Evolutionary conservation across 1,140 invertebrate genomes (phyloP), one percentile per base, ranked within the genome.

Genomic region (Platorchestia sp.): DNA sequence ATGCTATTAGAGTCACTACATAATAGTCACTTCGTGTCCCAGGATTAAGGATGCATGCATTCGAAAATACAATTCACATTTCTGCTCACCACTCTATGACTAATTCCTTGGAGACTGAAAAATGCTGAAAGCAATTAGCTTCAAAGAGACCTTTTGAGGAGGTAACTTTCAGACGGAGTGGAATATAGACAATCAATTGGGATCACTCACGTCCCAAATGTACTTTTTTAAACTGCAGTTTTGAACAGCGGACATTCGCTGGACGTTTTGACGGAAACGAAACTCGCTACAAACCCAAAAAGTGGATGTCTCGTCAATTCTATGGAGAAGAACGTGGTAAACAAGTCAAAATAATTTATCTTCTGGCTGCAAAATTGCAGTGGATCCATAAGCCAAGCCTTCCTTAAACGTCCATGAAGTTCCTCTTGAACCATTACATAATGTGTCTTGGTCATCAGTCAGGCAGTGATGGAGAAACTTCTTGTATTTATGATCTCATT

Each of bases 391-490:
- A 36, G 47, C 59, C 1, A 10, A 36, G 59, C 36, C 41, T 43
- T 90, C 5, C 42, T 90, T 90, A 40, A 90, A 42, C 44, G 87
- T 90, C 87, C 42, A 16, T 90, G 44, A 90, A 90, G 27, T 90
- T 90, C 42, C 41, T 90, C 87, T 43, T 90, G 3, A 45, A 19
- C 91, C 91, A 45, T 93, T 45, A 89, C 91, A 36, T 10, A 45
- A 7, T 93, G 27, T 5, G 43, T 7, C 45, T 93, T 45, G 91
- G 91, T 47, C 91, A 47, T 93, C 91, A 10, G 5, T 93, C 91
- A 93, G 91, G 19, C 91, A 6, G 41, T 40, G 91, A 93, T 93
- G 91, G 91, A 93, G 40, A 47, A 93, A 93, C 91, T 93, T 93
- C 45, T 44, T 40, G 36, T 93, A 93, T 93, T 93, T 93, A 93